Evolutionary conservation across 2,888 invertebrate genomes (phyloP).

Genomic region (Mesopsocus fuscifrons): DNA sequence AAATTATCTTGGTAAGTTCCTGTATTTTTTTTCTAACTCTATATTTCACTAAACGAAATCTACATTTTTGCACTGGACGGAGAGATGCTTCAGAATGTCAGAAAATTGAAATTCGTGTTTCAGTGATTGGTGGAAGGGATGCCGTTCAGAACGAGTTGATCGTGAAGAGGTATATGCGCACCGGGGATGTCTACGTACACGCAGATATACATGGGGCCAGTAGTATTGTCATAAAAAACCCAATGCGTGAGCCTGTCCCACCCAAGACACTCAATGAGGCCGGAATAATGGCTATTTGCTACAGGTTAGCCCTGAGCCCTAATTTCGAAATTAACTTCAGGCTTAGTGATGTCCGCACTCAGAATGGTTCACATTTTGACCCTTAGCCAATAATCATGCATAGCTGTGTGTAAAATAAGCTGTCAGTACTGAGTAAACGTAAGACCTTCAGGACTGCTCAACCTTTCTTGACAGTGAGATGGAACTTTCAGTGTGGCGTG

Average conservation of each 20-base stretch:
- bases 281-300: conserved; percentile 87
- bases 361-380: no score
- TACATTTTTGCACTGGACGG: no score
- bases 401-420: no score
- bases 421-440: no score
- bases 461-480: no score
- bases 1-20: conserved; percentile 47
- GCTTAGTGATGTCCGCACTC: no score
- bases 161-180: conserved; percentile 78
- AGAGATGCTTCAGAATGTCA: no score
- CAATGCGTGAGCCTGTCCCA: conserved; percentile 49
- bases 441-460: no score
- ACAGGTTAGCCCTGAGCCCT: conserved; percentile 39
- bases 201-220: conserved; percentile 89
- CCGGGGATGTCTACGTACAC: conserved; percentile 87
- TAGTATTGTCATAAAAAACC: conserved; percentile 81
- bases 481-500: conserved; percentile 84
- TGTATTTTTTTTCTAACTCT: conserved; percentile 1
- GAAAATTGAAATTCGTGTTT: no score
- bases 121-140: conserved; percentile 88
- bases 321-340: no score
- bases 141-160: conserved; percentile 96
- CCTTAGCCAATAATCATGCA: no score
- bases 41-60: no score
- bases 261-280: conserved; percentile 93